Conservation (phyloP, 30 jellyfish, hydroid and myxozoan genomes). For the Hydra vulgaris region DNA sequence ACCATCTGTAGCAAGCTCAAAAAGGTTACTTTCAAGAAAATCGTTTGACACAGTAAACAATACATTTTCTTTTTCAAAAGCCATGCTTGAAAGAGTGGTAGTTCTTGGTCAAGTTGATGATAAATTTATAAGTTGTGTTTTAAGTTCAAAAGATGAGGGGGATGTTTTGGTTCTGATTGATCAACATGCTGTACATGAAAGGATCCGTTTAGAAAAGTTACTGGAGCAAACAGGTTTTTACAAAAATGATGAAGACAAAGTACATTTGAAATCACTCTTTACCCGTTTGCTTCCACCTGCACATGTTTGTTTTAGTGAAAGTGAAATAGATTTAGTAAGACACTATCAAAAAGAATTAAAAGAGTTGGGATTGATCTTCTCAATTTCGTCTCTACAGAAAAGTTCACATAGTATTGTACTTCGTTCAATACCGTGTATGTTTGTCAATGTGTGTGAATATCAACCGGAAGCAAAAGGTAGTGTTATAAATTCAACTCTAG, state of each 20-base stretch:
- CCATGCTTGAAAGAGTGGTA: slow-evolving; percentile 15
- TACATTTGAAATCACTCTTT: neutral
- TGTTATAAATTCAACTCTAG: slow-evolving; percentile 5
- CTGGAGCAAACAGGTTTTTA: slow-evolving; percentile 34
- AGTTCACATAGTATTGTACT: neutral
- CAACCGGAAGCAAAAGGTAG: slow-evolving; percentile 23
- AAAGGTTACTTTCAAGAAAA: slow-evolving; percentile 28
- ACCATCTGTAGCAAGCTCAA: slow-evolving; percentile 29
- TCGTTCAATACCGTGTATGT: slow-evolving; percentile 10
- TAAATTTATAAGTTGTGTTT: slow-evolving; percentile 67
- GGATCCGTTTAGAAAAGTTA: slow-evolving; percentile 68
- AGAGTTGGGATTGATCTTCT: slow-evolving; percentile 6
- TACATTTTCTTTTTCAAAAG: slow-evolving; percentile 37
- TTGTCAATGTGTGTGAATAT: slow-evolving; percentile 22
- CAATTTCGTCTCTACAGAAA: neutral
- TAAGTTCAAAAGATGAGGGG: neutral
- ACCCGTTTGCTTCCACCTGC: slow-evolving; percentile 19
- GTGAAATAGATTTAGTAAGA: slow-evolving; percentile 3
- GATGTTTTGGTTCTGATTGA: slow-evolving; percentile 40
- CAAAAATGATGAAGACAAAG: neutral
- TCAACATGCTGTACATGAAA: slow-evolving; percentile 97
- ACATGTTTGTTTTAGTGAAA: neutral
- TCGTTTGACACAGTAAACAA: neutral
- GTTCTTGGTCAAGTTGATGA: slow-evolving; percentile 91
- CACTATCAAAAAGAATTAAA: slow-evolving; percentile 5